Evolutionary conservation across 37 sponge, comb jelly and placozoan species (phyloP).

Genomic region (Aplysina aerophoba): DNA sequence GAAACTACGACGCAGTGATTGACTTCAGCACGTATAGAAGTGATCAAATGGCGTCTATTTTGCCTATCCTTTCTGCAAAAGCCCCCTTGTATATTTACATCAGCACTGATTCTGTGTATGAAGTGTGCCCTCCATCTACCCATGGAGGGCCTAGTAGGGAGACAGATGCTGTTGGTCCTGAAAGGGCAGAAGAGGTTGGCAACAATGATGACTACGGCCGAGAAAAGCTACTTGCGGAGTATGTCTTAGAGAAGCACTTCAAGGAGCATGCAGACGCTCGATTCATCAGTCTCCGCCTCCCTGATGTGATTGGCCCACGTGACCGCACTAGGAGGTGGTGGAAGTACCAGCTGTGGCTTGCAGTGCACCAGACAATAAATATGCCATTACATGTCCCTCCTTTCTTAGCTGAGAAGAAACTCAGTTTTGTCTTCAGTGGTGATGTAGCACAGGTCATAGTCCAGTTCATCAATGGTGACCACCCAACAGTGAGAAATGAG

Average conservation of each 20-base stretch:
- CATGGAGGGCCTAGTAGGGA: conserved; percentile 21
- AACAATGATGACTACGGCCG: conserved; percentile 44
- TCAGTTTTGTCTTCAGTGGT: conserved; percentile 45
- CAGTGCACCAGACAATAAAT: conserved; percentile 21
- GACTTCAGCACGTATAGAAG: conserved; percentile 47
- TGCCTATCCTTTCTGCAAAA: conserved; percentile 13
- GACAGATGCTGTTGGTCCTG: conserved; percentile 31
- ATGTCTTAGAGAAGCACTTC: conserved; percentile 1
- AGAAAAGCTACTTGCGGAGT: conserved; percentile 40
- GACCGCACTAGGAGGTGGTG: conserved; percentile 54
- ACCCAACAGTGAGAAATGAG: background rate
- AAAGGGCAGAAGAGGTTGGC: background rate
- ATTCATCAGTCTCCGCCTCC: conserved; percentile 38
- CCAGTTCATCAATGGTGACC: background rate
- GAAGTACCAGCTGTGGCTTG: conserved; percentile 46
- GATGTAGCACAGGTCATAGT: conserved; percentile 42
- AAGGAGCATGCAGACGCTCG: background rate
- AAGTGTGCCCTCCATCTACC: conserved; percentile 23
- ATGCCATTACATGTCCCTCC: conserved; percentile 34
- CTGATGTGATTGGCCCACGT: conserved; percentile 64
- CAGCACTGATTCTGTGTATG: conserved; percentile 63
- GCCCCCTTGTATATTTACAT: conserved; percentile 45
- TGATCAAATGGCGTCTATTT: conserved; percentile 11
- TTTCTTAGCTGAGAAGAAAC: background rate
- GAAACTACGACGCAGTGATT: conserved; percentile 43